A percentile compares a stretch with the other conserved stretches of the same genome.
These are phyloP conservation scores for Saccostrea cuccullata DNA, from an alignment of 1,140 invertebrate species.

Conservation along the genomic window DNA sequence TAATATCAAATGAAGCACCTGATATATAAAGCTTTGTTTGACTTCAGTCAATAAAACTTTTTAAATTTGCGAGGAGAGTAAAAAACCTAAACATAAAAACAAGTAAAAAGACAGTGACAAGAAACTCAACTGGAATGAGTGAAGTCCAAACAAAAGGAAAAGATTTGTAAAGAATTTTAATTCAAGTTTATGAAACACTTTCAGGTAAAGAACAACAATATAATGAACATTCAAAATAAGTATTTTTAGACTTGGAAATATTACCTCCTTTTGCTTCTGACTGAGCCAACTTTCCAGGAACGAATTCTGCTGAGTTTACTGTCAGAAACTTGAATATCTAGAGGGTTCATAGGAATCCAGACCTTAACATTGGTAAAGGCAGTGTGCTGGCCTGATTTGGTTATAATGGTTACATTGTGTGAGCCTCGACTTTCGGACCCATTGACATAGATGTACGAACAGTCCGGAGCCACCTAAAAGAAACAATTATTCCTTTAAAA, in stretches of 20 bases:
- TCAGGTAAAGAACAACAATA: too few relatives aligned
- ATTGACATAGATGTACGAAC: slow-evolving; percentile 97
- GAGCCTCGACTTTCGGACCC: slow-evolving; percentile 97
- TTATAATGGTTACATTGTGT: slow-evolving; percentile 94
- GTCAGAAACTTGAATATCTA: slow-evolving; percentile 93
- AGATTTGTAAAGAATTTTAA: too few relatives aligned
- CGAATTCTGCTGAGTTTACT: slow-evolving; percentile 94
- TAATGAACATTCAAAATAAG: too few relatives aligned
- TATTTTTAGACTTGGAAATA: too few relatives aligned
- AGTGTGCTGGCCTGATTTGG: slow-evolving; percentile 95
- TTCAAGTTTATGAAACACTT: too few relatives aligned
- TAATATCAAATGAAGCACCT: background rate
- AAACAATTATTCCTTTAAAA: background rate
- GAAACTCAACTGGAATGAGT: too few relatives aligned
- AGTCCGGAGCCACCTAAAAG: slow-evolving; percentile 93
- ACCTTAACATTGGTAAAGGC: slow-evolving; percentile 93
- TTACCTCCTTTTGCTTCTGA: slow-evolving; percentile 34
- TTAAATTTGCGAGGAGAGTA: too few relatives aligned
- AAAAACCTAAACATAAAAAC: too few relatives aligned
- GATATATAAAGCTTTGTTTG: too few relatives aligned
- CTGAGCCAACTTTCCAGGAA: slow-evolving; percentile 84
- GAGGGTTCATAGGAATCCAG: slow-evolving; percentile 97
- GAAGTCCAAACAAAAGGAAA: too few relatives aligned
- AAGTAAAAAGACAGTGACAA: too few relatives aligned
- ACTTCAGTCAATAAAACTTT: too few relatives aligned